These are phyloP conservation scores for Myotis myotis DNA, from an alignment of 2,797 vertebrate genomes.

Conservation along the genomic window DNA sequence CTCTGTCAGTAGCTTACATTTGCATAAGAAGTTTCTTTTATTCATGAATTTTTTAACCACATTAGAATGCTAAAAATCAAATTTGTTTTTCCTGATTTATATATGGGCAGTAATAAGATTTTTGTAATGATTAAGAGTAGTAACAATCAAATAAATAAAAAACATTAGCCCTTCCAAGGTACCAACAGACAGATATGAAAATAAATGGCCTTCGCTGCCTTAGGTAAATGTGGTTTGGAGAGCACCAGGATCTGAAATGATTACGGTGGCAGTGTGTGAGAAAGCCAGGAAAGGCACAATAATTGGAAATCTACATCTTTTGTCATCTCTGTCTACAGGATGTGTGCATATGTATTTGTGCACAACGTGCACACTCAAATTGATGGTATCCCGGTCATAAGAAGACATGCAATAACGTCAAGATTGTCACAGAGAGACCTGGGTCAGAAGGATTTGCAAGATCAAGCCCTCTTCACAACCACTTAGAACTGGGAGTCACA, in stretches of 20 bases:
- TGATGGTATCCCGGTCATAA: not conserved
- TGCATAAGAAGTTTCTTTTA: conserved; percentile 61
- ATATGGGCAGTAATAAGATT: conserved; percentile 54
- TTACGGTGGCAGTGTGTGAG: not conserved
- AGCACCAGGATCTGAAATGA: conserved; percentile 23
- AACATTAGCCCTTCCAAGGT: conserved; percentile 28
- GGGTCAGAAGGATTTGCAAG: not conserved
- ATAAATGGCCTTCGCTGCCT: conserved; percentile 41
- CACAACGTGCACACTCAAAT: not conserved
- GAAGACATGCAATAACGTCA: not conserved
- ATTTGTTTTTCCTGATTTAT: conserved; percentile 71
- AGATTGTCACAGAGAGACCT: not conserved
- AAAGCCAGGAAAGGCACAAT: not conserved
- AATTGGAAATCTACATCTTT: not conserved
- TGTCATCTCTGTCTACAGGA: not conserved
- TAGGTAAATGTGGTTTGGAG: conserved; percentile 19
- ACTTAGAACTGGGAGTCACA: not conserved
- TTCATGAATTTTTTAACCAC: conserved; percentile 48
- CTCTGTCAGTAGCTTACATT: conserved; percentile 53
- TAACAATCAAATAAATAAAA: conserved; percentile 60
- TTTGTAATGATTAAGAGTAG: conserved; percentile 59
- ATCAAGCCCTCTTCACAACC: not conserved
- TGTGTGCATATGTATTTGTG: not conserved
- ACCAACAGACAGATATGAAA: conserved; percentile 59
- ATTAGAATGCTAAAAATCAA: conserved; percentile 67